Evolutionary conservation across 2,113 vertebrate species (phyloP).

Genomic region (Sinocyclocheilus rhinocerous): DNA sequence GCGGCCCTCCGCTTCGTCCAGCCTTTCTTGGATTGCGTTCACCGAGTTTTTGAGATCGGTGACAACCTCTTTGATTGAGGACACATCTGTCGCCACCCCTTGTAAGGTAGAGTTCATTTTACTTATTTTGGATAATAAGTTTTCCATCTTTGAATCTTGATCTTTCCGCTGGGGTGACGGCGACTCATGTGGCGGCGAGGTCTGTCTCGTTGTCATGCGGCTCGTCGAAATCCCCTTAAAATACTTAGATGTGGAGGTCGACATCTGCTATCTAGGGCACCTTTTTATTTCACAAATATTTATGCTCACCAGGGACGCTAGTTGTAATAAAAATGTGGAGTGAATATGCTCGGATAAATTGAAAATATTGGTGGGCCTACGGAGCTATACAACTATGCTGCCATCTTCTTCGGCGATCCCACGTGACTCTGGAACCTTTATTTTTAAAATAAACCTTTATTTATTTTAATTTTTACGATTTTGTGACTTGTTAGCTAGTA

Average conservation of each 20-base stretch:
- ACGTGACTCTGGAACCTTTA: neutral
- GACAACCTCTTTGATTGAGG: conserved; percentile 1
- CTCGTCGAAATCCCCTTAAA: neutral
- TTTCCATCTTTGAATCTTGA: neutral
- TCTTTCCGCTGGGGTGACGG: neutral
- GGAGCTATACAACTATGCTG: neutral
- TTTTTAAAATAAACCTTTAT: neutral
- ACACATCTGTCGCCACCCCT: neutral
- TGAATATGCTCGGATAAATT: neutral
- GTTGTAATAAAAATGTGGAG: neutral
- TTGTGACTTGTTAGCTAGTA: neutral
- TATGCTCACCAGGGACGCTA: neutral
- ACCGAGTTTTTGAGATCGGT: neutral
- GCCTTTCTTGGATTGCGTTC: conserved; percentile 7
- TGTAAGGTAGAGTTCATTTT: neutral
- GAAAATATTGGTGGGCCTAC: neutral
- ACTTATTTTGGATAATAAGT: neutral
- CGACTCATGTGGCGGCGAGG: neutral
- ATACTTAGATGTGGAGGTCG: neutral
- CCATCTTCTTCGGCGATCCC: neutral
- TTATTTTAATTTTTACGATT: neutral
- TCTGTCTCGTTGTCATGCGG: neutral
- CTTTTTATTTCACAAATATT: neutral
- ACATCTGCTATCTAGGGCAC: neutral
- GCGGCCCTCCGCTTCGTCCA: conserved; percentile 3